These are phyloP conservation scores for Dendrolimus pini DNA, from an alignment of 2,888 invertebrate genomes.

Conservation along the genomic window DNA sequence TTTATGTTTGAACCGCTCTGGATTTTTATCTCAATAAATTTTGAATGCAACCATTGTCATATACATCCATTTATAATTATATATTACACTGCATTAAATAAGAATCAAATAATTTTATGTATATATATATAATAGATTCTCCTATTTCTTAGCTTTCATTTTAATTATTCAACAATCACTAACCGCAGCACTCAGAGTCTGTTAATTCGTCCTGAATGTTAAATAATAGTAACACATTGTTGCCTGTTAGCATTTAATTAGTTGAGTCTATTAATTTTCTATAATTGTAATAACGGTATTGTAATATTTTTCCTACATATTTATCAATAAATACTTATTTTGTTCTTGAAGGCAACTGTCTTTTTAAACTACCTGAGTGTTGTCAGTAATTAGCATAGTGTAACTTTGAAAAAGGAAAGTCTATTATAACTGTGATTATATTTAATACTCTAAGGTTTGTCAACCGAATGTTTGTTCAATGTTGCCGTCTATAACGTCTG, in stretches of 20 bases:
- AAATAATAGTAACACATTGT: no score
- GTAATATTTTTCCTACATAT: no score
- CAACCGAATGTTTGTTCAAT: background rate
- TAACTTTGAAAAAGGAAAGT: background rate
- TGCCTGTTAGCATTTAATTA: no score
- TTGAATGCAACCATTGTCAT: slow-evolving; percentile 26
- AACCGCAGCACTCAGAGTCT: no score
- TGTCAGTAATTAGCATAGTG: no score
- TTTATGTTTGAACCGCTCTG: slow-evolving; percentile 59
- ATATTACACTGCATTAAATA: background rate
- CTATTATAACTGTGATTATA: background rate
- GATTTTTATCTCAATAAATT: slow-evolving; percentile 59
- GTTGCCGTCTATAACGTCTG: background rate
- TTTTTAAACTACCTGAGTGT: no score
- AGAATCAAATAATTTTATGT: background rate
- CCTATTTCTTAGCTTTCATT: slow-evolving; percentile 1
- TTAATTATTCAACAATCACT: background rate
- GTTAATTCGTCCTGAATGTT: no score
- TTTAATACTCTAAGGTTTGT: background rate
- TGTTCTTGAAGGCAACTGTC: no score
- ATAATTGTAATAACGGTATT: no score
- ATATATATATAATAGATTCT: slow-evolving; percentile 1
- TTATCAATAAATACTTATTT: no score
- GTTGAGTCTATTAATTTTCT: no score
- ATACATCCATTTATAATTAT: slow-evolving; percentile 17